Conservation (phyloP, 2,797 vertebrate genomes). For the Poeciliopsis paucimaculata region DNA sequence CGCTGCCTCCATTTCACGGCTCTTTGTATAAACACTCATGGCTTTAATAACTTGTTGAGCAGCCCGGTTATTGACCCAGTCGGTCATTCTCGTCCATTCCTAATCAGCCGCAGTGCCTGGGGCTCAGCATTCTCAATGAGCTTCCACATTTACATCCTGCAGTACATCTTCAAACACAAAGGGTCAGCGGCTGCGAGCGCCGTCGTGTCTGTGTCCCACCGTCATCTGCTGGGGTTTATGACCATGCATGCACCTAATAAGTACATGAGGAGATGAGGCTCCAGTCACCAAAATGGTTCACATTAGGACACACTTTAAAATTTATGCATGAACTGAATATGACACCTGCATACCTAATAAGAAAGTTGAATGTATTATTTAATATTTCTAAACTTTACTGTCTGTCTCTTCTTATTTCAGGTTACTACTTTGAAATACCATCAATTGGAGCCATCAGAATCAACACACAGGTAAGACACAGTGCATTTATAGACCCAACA, state of each 20-base stretch:
- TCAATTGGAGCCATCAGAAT: slow-evolving; percentile 98
- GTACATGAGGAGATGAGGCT: slow-evolving; percentile 44
- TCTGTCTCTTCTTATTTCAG: slow-evolving; percentile 74
- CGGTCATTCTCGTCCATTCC: slow-evolving; percentile 74
- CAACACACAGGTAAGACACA: slow-evolving; percentile 92
- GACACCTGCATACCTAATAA: neutral
- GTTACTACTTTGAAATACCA: slow-evolving; percentile 99
- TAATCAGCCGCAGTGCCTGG: slow-evolving; percentile 73
- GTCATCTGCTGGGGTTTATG: slow-evolving; percentile 27
- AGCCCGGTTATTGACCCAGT: slow-evolving; percentile 77
- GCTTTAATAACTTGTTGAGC: slow-evolving; percentile 78
- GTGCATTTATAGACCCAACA: neutral
- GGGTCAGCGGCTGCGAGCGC: slow-evolving; percentile 44
- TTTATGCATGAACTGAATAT: neutral
- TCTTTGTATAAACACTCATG: slow-evolving; percentile 79
- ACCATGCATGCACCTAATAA: slow-evolving; percentile 43
- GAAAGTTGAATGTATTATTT: slow-evolving; percentile 2
- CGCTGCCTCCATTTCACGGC: slow-evolving; percentile 64
- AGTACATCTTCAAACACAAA: slow-evolving; percentile 28
- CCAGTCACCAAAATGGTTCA: slow-evolving; percentile 16
- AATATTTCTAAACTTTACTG: slow-evolving; percentile 16
- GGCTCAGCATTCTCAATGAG: slow-evolving; percentile 71
- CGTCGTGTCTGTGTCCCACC: slow-evolving; percentile 3
- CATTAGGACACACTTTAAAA: neutral
- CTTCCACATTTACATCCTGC: slow-evolving; percentile 66